Evolutionary conservation across 1,140 invertebrate genomes (phyloP).

Genomic region (Trigoniulus corallinus): DNA sequence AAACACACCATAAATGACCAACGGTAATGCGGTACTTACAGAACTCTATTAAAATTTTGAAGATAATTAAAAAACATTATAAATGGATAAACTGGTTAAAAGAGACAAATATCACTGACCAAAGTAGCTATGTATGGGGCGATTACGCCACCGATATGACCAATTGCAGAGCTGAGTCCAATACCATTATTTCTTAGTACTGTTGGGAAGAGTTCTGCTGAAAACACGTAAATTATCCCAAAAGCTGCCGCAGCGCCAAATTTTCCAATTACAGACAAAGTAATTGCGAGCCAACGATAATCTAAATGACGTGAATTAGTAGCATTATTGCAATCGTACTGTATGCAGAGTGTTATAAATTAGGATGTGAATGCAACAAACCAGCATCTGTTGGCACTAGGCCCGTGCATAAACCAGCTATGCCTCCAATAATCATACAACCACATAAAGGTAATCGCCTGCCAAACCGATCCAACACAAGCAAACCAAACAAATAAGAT

Average conservation of each 20-base stretch:
- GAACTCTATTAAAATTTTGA: neutral
- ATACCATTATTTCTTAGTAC: constrained; percentile 30
- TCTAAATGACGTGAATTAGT: neutral
- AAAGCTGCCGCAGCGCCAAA: constrained; percentile 18
- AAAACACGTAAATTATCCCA: constrained; percentile 21
- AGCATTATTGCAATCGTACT: neutral
- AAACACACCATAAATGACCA: constrained; percentile 20
- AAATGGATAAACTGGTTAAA: neutral
- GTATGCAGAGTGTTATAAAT: neutral
- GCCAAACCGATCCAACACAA: constrained; percentile 4
- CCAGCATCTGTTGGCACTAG: constrained; percentile 2
- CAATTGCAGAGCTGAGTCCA: constrained; percentile 31
- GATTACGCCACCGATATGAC: constrained; percentile 31
- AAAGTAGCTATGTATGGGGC: constrained; percentile 25
- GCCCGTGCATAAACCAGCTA: constrained; percentile 5
- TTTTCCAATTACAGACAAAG: constrained; percentile 17
- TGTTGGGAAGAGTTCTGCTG: constrained; percentile 31
- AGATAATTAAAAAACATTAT: neutral
- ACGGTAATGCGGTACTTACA: constrained; percentile 12
- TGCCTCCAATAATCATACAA: constrained; percentile 11
- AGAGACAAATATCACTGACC: constrained; percentile 7
- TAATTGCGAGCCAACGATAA: constrained; percentile 7
- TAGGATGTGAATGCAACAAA: neutral
- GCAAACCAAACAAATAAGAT: constrained; percentile 5
- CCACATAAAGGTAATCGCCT: neutral